phyloP scores from a whole-genome alignment of 92 coral and sea anemone species.

The Galaxea fascicularis region DNA sequence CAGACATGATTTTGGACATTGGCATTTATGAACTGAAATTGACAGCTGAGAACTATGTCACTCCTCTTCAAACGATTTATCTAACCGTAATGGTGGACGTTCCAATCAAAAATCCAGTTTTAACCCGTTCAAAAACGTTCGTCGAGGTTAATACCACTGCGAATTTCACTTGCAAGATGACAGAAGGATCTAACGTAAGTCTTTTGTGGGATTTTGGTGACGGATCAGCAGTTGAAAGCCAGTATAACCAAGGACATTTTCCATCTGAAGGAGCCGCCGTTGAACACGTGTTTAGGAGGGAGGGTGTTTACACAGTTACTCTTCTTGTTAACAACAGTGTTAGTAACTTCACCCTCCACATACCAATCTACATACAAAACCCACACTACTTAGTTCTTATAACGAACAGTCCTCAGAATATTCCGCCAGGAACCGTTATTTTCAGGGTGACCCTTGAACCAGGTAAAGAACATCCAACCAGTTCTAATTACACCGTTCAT shows the following conservation, averaged over 20 bases:
- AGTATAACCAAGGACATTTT: conserved; percentile 64
- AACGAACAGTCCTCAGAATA: conserved; percentile 76
- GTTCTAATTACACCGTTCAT: conserved; percentile 63
- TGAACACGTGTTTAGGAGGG: conserved; percentile 42
- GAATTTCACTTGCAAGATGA: conserved; percentile 53
- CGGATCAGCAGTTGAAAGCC: conserved; percentile 34
- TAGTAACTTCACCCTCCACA: conserved; percentile 53
- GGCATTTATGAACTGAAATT: conserved; percentile 74
- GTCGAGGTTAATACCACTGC: conserved; percentile 61
- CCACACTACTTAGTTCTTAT: conserved; percentile 62
- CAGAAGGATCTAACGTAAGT: conserved; percentile 87
- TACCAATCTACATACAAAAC: conserved; percentile 57
- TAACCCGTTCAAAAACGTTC: conserved; percentile 38
- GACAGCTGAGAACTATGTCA: conserved; percentile 84
- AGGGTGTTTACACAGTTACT: conserved; percentile 51
- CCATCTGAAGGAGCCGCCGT: conserved; percentile 60
- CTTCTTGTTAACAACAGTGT: conserved; percentile 78
- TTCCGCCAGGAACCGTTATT: conserved; percentile 77
- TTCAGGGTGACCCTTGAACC: conserved; percentile 58
- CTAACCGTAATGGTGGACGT: conserved; percentile 71
- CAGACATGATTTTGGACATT: conserved; percentile 41
- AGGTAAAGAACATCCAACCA: conserved; percentile 74
- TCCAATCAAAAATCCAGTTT: conserved; percentile 57
- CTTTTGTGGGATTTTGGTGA: conserved; percentile 73
- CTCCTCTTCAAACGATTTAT: conserved; percentile 54